Percentiles rank a stretch among this genome's conserved stretches.
Evolutionary conservation across 2,797 vertebrate genomes (phyloP).

Genomic region (Syndactyla subalaris): DNA sequence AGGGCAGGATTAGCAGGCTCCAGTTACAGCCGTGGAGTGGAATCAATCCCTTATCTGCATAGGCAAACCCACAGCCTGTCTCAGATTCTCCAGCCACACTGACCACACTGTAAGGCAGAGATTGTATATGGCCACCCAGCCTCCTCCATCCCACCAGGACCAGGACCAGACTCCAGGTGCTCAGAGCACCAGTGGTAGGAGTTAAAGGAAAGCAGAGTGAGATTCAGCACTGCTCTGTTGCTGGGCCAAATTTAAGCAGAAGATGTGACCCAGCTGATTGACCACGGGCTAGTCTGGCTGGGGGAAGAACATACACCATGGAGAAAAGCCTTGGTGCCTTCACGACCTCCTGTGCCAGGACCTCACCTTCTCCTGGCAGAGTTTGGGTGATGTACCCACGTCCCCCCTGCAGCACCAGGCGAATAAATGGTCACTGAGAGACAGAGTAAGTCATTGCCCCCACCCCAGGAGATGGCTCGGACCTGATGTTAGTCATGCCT

Average conservation of each 20-base stretch:
- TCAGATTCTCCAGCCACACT: not conserved
- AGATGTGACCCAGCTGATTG: not conserved
- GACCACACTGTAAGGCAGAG: not conserved
- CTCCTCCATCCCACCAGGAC: not conserved
- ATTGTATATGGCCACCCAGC: fast-evolving
- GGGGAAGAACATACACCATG: not conserved
- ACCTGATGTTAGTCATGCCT: fast-evolving
- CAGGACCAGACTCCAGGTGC: not conserved
- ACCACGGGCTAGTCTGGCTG: not conserved
- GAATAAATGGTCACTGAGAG: not conserved
- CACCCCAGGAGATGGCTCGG: not conserved
- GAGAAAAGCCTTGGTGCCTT: not conserved
- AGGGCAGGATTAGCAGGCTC: conserved; percentile 61
- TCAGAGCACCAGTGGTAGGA: not conserved
- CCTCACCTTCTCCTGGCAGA: not conserved
- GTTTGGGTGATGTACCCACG: not conserved
- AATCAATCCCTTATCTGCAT: conserved; percentile 35
- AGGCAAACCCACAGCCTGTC: not conserved
- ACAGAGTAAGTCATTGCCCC: not conserved
- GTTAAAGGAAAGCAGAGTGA: not conserved
- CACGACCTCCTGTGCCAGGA: not conserved
- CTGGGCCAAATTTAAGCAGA: not conserved
- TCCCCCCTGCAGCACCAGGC: not conserved
- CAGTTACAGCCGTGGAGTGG: conserved; percentile 36
- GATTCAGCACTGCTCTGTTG: not conserved